These are phyloP conservation scores for Crotophaga sulcirostris DNA, from an alignment of 2,113 vertebrate species.

Conservation along the genomic window DNA sequence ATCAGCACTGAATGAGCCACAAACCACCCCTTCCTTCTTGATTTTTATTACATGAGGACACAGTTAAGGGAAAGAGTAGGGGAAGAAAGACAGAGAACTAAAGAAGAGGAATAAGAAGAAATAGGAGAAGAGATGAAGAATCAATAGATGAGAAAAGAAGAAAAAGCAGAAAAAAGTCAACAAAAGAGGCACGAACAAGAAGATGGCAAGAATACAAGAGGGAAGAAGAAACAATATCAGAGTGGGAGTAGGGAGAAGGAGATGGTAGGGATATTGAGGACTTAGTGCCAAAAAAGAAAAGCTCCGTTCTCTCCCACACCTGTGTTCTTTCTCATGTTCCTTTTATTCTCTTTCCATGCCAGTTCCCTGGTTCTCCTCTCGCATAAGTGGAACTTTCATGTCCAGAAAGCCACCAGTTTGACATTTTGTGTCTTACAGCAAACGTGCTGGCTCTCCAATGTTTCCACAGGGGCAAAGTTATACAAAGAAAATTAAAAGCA, in stretches of 20 bases:
- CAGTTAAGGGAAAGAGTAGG: neutral
- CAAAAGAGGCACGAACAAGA: neutral
- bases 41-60: neutral
- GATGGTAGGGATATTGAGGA: neutral
- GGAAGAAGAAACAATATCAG: neutral
- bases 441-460: neutral
- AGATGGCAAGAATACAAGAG: neutral
- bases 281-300: neutral
- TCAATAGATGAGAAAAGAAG: neutral
- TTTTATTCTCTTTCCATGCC: neutral
- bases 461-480: neutral
- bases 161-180: neutral
- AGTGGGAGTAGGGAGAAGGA: neutral
- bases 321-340: neutral
- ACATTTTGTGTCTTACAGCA: neutral
- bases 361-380: neutral
- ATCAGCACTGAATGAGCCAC: neutral
- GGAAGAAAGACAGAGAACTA: neutral
- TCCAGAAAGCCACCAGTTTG: neutral
- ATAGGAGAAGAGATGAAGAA: neutral
- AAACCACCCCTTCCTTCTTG: neutral
- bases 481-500: neutral
- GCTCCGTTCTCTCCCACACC: neutral
- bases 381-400: neutral
- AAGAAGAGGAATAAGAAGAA: neutral